Conservation (phyloP, 2,113 vertebrate genomes). For the Coturnix japonica region DNA sequence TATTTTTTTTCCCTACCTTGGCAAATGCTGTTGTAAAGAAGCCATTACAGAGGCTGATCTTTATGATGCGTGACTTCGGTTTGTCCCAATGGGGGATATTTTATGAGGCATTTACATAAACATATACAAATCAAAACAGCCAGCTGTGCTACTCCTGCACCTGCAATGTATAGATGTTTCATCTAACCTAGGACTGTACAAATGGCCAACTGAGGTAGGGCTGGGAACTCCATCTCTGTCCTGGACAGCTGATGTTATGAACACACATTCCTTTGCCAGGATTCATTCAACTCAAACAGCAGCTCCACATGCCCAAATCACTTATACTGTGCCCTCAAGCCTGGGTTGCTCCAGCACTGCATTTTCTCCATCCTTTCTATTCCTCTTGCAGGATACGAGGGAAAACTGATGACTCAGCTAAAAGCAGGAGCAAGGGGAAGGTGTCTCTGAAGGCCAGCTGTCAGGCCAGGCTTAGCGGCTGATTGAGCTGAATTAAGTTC, state of each 20-base stretch:
- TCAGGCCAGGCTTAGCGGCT: slow-evolving; percentile 32
- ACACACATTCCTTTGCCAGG: background rate
- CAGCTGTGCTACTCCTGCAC: slow-evolving; percentile 45
- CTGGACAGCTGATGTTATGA: background rate
- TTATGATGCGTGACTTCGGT: slow-evolving; percentile 60
- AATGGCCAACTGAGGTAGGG: rapidly evolving
- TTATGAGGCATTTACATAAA: slow-evolving; percentile 72
- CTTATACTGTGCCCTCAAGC: background rate
- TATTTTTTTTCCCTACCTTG: slow-evolving; percentile 60
- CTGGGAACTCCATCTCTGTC: background rate
- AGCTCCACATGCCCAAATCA: rapidly evolving
- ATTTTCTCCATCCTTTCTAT: rapidly evolving
- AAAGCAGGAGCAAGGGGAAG: background rate
- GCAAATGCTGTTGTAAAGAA: slow-evolving; percentile 64
- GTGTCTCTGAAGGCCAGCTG: background rate
- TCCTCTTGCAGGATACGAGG: background rate
- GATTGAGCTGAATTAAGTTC: slow-evolving; percentile 21
- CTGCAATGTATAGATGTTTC: background rate
- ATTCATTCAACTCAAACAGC: background rate
- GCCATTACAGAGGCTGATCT: slow-evolving; percentile 61
- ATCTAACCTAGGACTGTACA: background rate
- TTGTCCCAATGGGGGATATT: slow-evolving; percentile 41
- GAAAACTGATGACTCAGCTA: background rate
- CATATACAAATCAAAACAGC: slow-evolving; percentile 55
- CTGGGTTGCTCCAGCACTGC: background rate